Percentiles rank a stretch among this genome's conserved stretches.
Conservation (phyloP, 2,113 vertebrate species). For the Eudyptes chrysolophus region DNA sequence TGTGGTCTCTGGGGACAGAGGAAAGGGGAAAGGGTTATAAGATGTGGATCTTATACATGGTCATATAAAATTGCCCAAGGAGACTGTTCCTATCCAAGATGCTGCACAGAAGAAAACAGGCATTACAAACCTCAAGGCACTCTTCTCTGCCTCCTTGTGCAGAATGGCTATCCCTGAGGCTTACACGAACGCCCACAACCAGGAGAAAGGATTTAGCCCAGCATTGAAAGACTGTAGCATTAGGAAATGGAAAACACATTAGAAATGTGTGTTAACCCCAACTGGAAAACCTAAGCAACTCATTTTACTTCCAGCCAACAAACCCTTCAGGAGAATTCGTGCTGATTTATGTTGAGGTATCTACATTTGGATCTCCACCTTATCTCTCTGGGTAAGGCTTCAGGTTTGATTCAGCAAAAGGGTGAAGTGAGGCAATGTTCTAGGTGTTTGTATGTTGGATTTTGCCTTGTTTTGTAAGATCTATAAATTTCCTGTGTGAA, state of each 20-base stretch:
- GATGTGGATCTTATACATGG: neutral
- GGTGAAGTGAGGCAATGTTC: neutral
- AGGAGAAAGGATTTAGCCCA: conserved; percentile 23
- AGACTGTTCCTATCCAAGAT: neutral
- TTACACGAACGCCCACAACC: neutral
- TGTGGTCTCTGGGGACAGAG: neutral
- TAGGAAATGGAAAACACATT: conserved; percentile 35
- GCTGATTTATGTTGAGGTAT: neutral
- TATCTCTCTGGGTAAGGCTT: neutral
- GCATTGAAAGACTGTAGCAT: neutral
- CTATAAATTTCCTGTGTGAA: neutral
- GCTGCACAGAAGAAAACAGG: neutral
- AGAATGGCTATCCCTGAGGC: neutral
- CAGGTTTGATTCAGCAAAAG: neutral
- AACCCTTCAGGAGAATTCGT: neutral
- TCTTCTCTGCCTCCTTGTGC: neutral
- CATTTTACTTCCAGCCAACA: neutral
- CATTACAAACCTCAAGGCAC: neutral
- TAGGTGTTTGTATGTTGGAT: neutral
- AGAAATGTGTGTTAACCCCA: neutral
- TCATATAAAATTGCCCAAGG: neutral
- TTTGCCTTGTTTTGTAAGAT: neutral
- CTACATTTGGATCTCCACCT: neutral
- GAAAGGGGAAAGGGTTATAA: neutral
- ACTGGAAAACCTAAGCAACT: conserved; percentile 17